phyloP scores from a whole-genome alignment of 1,140 invertebrate genomes.

The Eurytemora carolleeae region DNA sequence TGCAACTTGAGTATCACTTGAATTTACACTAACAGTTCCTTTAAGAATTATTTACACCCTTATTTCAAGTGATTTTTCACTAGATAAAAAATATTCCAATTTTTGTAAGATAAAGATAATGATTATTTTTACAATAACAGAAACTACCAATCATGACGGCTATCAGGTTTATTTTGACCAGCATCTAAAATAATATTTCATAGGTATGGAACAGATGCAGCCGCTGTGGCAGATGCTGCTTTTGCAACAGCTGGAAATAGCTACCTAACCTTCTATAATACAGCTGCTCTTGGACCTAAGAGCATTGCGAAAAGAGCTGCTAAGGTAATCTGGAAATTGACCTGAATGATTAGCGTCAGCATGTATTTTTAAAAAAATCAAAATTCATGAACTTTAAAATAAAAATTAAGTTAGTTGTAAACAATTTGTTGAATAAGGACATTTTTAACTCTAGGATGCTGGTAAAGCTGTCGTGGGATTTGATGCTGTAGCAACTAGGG shows the following conservation, averaged over 20 bases:
- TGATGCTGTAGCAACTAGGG: background rate
- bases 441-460: background rate
- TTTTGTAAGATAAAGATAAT: too few species aligned
- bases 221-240: background rate
- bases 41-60: too few species aligned
- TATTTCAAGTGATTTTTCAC: too few species aligned
- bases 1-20: too few species aligned
- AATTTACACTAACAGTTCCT: too few species aligned
- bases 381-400: background rate
- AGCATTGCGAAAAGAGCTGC: background rate
- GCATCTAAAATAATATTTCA: too few species aligned
- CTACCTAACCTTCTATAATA: background rate
- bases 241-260: background rate
- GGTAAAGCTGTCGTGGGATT: background rate
- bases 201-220: constrained; percentile 1
- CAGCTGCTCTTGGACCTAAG: background rate
- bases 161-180: too few species aligned
- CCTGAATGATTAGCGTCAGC: background rate
- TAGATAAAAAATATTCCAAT: too few species aligned
- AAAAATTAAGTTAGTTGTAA: background rate
- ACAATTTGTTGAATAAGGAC: background rate
- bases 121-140: too few species aligned
- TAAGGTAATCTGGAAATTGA: background rate
- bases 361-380: background rate
- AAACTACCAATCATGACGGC: too few species aligned